Evolutionary conservation across 2,113 vertebrate species (phyloP).

Genomic region (Bufo gargarizans): DNA sequence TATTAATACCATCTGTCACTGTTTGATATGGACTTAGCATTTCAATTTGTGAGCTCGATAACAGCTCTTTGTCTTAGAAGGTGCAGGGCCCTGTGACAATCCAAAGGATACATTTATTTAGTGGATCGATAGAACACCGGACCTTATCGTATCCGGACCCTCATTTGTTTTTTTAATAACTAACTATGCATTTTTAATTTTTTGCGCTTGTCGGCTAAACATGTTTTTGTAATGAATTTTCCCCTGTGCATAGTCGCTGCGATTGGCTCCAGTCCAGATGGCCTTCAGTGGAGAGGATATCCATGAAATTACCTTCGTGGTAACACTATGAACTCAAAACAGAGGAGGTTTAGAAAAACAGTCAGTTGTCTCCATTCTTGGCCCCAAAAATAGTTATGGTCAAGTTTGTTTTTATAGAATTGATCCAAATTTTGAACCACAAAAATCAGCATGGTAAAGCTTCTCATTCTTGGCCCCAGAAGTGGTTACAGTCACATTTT

Average conservation of each 20-base stretch:
- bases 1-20: constrained; percentile 47
- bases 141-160: not conserved
- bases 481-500: no score
- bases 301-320: not conserved
- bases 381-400: not conserved
- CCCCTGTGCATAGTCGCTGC: not conserved
- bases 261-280: not conserved
- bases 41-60: constrained; percentile 12
- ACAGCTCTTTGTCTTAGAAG: constrained; percentile 23
- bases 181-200: constrained; percentile 9
- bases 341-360: not conserved
- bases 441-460: no score
- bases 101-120: not conserved
- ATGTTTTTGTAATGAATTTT: constrained; percentile 20
- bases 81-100: not conserved
- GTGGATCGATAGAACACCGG: constrained; percentile 17
- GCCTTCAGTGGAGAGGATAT: not conserved
- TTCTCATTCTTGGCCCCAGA: no score
- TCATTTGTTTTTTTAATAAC: constrained; percentile 27
- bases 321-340: not conserved
- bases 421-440: no score
- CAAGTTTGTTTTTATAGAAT: not conserved
- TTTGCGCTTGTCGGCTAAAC: not conserved
- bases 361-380: not conserved
- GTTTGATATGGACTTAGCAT: constrained; percentile 46